Conservation (phyloP, 2,113 vertebrate species). For the Drymodes brunneopygia region DNA sequence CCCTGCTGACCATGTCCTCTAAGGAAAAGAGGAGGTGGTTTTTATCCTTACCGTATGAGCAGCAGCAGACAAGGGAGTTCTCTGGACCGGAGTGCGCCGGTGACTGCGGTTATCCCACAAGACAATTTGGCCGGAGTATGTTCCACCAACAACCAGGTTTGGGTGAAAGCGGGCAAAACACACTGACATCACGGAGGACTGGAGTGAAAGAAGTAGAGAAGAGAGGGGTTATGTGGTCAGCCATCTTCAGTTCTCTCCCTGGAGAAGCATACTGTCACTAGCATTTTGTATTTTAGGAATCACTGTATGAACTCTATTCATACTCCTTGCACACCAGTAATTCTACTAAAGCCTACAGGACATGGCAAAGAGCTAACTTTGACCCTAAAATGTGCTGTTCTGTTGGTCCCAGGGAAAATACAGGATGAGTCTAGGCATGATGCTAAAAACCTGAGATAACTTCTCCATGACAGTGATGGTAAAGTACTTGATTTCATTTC, state of each 20-base stretch:
- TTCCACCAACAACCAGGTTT: conserved; percentile 93
- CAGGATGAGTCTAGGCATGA: neutral
- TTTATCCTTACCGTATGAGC: conserved; percentile 88
- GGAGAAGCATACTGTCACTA: neutral
- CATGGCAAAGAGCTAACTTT: neutral
- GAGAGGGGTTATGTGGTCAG: neutral
- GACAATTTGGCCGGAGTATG: conserved; percentile 95
- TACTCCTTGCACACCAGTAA: neutral
- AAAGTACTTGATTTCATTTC: neutral
- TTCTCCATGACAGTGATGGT: neutral
- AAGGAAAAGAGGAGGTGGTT: neutral
- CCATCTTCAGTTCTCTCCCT: neutral
- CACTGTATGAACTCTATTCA: neutral
- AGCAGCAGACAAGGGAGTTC: conserved; percentile 93
- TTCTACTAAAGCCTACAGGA: neutral
- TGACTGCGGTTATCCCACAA: conserved; percentile 98
- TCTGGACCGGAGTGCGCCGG: conserved; percentile 91
- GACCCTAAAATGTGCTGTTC: neutral
- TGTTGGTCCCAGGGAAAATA: neutral
- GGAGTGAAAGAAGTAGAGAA: conserved; percentile 23
- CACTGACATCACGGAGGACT: conserved; percentile 97
- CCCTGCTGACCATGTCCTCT: neutral
- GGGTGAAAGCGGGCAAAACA: conserved; percentile 97
- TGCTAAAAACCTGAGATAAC: neutral
- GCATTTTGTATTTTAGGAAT: neutral